phyloP scores from a whole-genome alignment of 2,888 invertebrate species.

The Myopa testacea region DNA sequence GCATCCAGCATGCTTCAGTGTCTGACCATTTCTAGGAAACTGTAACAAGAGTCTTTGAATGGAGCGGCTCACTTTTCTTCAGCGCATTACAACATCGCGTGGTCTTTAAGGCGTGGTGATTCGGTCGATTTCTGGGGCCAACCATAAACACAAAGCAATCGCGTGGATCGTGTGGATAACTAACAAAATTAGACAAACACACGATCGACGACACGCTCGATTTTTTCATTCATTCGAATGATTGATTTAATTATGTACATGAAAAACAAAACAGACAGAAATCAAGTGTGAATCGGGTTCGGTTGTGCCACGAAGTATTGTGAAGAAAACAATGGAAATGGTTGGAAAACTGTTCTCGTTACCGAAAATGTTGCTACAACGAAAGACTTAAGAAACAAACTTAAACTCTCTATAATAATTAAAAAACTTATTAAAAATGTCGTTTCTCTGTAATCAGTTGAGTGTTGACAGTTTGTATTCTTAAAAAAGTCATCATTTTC shows the following conservation, averaged over 20 bases:
- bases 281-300: background rate
- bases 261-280: background rate
- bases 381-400: conserved; percentile 6
- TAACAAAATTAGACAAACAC: background rate
- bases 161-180: no score
- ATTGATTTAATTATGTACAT: background rate
- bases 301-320: background rate
- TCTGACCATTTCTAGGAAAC: background rate
- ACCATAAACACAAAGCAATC: background rate
- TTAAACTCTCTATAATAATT: no score
- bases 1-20: no score
- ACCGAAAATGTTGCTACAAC: background rate
- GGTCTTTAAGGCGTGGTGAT: no score
- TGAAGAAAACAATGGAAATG: background rate
- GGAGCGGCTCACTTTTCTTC: background rate
- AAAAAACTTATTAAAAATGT: no score
- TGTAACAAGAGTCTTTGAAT: background rate
- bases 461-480: background rate
- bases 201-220: background rate
- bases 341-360: background rate
- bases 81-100: no score
- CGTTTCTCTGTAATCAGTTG: no score
- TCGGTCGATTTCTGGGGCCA: no score
- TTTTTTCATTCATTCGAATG: conserved; percentile 23
- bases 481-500: no score